Evolutionary conservation across 2,888 invertebrate genomes (phyloP).

Genomic region (Drosophila multiciliata): DNA sequence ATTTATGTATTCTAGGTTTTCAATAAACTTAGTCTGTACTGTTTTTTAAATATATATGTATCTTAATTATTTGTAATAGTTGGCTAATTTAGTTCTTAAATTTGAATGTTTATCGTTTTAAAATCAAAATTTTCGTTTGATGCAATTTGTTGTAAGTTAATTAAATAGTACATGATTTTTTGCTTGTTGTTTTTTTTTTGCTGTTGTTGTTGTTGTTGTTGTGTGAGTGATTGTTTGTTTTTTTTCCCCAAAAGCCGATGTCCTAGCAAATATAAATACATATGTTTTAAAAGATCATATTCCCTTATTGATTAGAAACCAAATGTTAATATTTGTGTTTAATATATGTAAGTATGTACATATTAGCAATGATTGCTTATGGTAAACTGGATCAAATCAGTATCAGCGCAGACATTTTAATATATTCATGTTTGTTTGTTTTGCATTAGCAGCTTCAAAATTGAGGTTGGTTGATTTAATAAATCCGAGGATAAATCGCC

Average conservation of each 20-base stretch:
- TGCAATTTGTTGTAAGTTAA: conserved; percentile 53
- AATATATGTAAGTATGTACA: conserved; percentile 51
- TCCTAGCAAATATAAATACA: conserved; percentile 52
- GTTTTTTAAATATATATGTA: conserved; percentile 47
- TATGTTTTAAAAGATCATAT: conserved; percentile 39
- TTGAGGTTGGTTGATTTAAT: conserved; percentile 32
- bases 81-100: conserved; percentile 63
- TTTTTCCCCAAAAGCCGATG: conserved; percentile 47
- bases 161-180: conserved; percentile 53
- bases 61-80: conserved; percentile 60
- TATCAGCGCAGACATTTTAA: conserved; percentile 36
- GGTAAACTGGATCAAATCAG: conserved; percentile 41
- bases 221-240: conserved; percentile 4
- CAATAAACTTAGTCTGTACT: conserved; percentile 70
- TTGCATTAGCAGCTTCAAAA: conserved; percentile 36
- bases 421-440: conserved; percentile 28
- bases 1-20: conserved; percentile 60
- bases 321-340: conserved; percentile 38
- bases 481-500: conserved; percentile 78
- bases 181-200: conserved; percentile 17
- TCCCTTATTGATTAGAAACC: conserved; percentile 46
- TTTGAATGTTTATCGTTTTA: conserved; percentile 48
- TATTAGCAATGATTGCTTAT: conserved; percentile 53
- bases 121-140: conserved; percentile 44
- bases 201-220: conserved; percentile 9